phyloP scores from a whole-genome alignment of 2,113 vertebrate species.

The Vireo altiloquus region DNA sequence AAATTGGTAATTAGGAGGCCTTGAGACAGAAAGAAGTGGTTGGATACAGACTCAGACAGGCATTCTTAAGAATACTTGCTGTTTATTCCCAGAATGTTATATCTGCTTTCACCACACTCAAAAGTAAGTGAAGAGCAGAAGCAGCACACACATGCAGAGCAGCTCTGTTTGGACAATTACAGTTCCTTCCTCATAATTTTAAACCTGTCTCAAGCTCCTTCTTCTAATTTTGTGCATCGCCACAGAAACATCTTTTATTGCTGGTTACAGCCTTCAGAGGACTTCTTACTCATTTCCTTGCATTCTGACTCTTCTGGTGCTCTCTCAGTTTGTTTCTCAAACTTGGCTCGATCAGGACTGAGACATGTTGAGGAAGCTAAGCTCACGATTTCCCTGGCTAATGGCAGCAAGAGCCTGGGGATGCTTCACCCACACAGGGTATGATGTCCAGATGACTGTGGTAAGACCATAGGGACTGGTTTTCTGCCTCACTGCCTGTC shows the following conservation, averaged over 20 bases:
- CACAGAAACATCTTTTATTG: not conserved
- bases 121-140: not conserved
- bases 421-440: not conserved
- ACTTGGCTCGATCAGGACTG: not conserved
- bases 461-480: not conserved
- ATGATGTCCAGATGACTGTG: not conserved
- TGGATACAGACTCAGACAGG: not conserved
- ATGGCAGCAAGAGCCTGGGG: not conserved
- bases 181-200: not conserved
- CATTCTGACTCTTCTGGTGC: not conserved
- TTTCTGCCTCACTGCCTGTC: not conserved
- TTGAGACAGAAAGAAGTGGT: not conserved
- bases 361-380: not conserved
- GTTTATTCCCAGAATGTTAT: not conserved
- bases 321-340: rapidly evolving
- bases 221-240: not conserved
- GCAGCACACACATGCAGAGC: not conserved
- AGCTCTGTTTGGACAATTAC: not conserved
- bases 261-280: not conserved
- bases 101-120: not conserved
- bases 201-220: not conserved
- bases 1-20: not conserved
- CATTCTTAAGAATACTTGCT: not conserved
- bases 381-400: rapidly evolving
- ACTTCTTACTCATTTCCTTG: not conserved